phyloP scores from a whole-genome alignment of 2,888 invertebrate species.

The Seira musarum region DNA sequence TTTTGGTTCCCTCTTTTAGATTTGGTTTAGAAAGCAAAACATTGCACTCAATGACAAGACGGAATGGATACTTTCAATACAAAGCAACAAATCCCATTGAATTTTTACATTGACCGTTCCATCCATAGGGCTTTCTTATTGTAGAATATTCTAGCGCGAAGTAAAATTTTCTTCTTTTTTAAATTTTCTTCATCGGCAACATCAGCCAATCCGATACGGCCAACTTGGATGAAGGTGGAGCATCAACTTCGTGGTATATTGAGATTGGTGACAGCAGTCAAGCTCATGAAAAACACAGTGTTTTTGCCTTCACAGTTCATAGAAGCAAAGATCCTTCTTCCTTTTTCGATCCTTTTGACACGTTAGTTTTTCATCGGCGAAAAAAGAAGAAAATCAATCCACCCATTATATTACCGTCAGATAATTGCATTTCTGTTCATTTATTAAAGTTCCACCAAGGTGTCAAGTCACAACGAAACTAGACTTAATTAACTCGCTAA shows the following conservation, averaged over 20 bases:
- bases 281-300: constrained; percentile 48
- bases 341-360: not conserved
- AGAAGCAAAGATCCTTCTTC: not conserved
- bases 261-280: constrained; percentile 41
- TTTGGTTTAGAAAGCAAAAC: not conserved
- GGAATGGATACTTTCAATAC: not conserved
- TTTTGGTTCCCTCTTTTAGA: not conserved
- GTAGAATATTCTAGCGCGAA: constrained; percentile 42
- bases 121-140: constrained; percentile 24
- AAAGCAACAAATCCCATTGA: not conserved
- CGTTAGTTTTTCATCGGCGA: not conserved
- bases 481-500: not conserved
- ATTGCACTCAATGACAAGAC: not conserved
- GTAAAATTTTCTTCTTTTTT: not conserved
- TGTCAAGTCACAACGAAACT: not conserved
- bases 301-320: not conserved
- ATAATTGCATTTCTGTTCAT: not conserved
- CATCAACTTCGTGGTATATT: constrained; percentile 53
- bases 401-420: not conserved
- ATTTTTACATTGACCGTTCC: constrained; percentile 13
- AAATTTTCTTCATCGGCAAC: constrained; percentile 32
- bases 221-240: constrained; percentile 59
- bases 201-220: constrained; percentile 41
- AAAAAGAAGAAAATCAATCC: not conserved
- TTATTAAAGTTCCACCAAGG: not conserved